Evolutionary conservation across 2,888 invertebrate species (phyloP), one percentile per base, ranked within the genome.

Genomic region (Tiphia femorata): DNA sequence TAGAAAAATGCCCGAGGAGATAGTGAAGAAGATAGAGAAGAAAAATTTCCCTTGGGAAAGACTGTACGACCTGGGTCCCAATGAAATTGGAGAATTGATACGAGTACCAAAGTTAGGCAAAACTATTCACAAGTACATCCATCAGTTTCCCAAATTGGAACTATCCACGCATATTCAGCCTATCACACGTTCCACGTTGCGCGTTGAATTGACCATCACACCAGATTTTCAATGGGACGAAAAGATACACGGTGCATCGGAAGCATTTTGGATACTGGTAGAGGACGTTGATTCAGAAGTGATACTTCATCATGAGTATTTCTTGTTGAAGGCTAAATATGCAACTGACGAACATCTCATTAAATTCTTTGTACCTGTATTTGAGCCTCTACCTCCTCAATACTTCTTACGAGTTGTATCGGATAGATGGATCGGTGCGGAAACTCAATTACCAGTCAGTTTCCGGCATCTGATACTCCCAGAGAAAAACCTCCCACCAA

Each of bases 211-310:
- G 12, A 98, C 98, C 0, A 95, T 99, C 57, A 97, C 97, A 0
- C 98, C 99, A 0, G 98, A 99, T 85, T 99, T 99, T 84, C 96
- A 98, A 77, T 99, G 99, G 99, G 98, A 99, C 73, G 98, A 98
- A 62, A 98, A 97, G 85, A 87, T 94, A 19, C 89, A 90, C 73
- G 92, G 92, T 0, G 90, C 90, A 29, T 92, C 92, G 0, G 94
- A 94, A 82, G 94, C 92, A 0, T 95, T 95, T 83, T 94, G 94
- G 94, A 92, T 95, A 73, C 85, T 95, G 3, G 93, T 94, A 0
- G 94, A 94, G 76, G 94, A 95, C 73, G 94, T 94, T 7, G 94
- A 94, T 84, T 93, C 93, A 0, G 94, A 95, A 78, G 92, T 93
- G 10, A 90, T 99, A 63, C 88, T 99, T 6, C 99, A 99, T 83